Percentiles rank a stretch among this genome's conserved stretches.
These are phyloP conservation scores for Benitochromis conjunctus DNA, from an alignment of 2,113 vertebrate genomes.

Conservation along the genomic window DNA sequence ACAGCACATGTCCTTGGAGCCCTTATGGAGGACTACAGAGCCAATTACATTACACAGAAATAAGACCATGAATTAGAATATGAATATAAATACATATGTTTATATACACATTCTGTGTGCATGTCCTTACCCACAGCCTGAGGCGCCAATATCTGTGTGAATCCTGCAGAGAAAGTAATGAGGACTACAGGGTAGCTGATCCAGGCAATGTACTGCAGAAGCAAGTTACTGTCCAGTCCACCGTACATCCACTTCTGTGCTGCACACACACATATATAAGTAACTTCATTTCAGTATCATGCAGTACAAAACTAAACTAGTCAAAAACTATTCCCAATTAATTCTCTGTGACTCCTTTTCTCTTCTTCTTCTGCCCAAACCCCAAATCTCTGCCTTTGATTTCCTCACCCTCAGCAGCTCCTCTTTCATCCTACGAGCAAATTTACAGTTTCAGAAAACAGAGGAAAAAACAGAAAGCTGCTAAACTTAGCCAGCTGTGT, in stretches of 20 bases:
- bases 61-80: neutral
- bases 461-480: neutral
- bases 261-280: slow-evolving; percentile 63
- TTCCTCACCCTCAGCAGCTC: neutral
- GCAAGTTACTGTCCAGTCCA: slow-evolving; percentile 87
- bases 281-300: slow-evolving; percentile 16
- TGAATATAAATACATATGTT: neutral
- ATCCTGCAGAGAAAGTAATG: slow-evolving; percentile 98
- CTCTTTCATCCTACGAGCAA: neutral
- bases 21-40: slow-evolving; percentile 4
- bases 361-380: neutral
- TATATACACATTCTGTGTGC: neutral
- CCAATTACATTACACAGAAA: slow-evolving; percentile 22
- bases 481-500: neutral
- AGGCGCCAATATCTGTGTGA: slow-evolving; percentile 95
- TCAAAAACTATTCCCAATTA: neutral
- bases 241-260: slow-evolving; percentile 99
- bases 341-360: neutral
- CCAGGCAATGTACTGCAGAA: slow-evolving; percentile 98
- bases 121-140: slow-evolving; percentile 90
- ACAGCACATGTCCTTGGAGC: slow-evolving; percentile 23
- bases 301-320: neutral
- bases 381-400: neutral
- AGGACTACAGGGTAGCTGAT: slow-evolving; percentile 96
- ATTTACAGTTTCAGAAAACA: neutral